Evolutionary conservation across 1,140 invertebrate species (phyloP).

Genomic region (Aphelinus certus): DNA sequence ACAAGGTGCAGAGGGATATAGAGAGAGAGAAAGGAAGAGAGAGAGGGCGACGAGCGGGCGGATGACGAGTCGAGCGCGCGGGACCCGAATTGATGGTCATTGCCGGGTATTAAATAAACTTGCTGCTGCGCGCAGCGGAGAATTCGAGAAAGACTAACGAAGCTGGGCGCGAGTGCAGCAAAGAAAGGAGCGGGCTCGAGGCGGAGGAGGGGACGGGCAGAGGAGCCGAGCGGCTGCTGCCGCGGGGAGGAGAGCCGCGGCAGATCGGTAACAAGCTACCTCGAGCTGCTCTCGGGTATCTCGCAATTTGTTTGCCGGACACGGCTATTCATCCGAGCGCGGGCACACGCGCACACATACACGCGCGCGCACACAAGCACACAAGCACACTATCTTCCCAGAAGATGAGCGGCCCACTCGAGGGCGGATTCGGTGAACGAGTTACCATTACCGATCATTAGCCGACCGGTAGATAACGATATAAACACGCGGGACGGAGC

Average conservation of each 20-base stretch:
- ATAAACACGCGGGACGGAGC: slow-evolving; percentile 5
- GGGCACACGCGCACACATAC: slow-evolving; percentile 40
- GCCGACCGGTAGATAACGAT: slow-evolving; percentile 31
- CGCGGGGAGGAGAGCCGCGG: neutral
- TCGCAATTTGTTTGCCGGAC: slow-evolving; percentile 65
- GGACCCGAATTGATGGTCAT: slow-evolving; percentile 21
- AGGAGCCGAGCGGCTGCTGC: neutral
- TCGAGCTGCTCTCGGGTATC: slow-evolving; percentile 54
- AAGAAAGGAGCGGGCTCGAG: slow-evolving; percentile 29
- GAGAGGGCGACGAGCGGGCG: no score
- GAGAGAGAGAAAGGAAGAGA: no score
- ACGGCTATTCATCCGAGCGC: slow-evolving; percentile 62
- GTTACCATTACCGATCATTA: slow-evolving; percentile 58
- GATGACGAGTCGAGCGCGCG: neutral
- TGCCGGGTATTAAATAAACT: slow-evolving; percentile 26
- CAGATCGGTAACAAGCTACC: slow-evolving; percentile 57
- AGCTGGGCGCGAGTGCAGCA: slow-evolving; percentile 20
- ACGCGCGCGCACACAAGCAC: no score
- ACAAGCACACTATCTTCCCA: slow-evolving; percentile 55
- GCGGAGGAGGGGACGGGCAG: neutral
- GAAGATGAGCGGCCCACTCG: slow-evolving; percentile 52
- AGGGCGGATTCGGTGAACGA: slow-evolving; percentile 53
- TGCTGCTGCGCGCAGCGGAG: neutral
- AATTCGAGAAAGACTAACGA: slow-evolving; percentile 39
- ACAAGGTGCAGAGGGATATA: no score